Conservation (phyloP, 2,888 invertebrate genomes). For the Pachycephus smyrnensis region DNA sequence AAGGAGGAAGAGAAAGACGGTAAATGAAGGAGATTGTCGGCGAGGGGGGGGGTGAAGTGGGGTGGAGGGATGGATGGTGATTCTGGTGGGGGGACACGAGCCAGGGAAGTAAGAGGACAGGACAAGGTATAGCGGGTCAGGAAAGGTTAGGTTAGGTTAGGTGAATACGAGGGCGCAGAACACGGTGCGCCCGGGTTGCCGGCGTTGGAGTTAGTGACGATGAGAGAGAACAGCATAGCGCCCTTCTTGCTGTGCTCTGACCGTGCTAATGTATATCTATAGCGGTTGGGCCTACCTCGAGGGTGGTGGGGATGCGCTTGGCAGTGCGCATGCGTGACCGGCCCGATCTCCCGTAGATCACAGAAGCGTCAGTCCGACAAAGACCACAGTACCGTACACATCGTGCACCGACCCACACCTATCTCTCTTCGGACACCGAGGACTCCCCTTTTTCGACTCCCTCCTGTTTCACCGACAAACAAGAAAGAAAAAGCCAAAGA, state of each 20-base stretch:
- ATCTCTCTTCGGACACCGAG: conserved; percentile 25
- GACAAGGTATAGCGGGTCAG: neutral
- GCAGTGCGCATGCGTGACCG: conserved; percentile 26
- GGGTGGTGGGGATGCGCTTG: neutral
- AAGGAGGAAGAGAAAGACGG: conserved; percentile 2
- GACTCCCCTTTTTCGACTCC: conserved; percentile 24
- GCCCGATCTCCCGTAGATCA: conserved; percentile 9
- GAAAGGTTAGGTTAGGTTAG: neutral
- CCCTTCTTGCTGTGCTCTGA: neutral
- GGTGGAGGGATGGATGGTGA: neutral
- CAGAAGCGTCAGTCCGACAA: conserved; percentile 47
- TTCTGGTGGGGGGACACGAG: neutral
- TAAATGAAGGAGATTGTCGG: neutral
- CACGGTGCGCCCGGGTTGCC: neutral
- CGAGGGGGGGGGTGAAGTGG: neutral
- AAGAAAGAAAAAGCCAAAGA: neutral
- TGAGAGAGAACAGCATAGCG: neutral
- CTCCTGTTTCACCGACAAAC: conserved; percentile 4
- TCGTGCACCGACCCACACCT: conserved; percentile 30
- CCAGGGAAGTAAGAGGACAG: neutral
- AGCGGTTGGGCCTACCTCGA: neutral
- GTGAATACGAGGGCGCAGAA: neutral
- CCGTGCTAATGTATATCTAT: neutral
- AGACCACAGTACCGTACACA: conserved; percentile 50
- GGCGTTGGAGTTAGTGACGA: neutral